A percentile compares a stretch with the other conserved stretches of the same genome.
Evolutionary conservation across 2,888 invertebrate genomes (phyloP).

Genomic region (Drosophila kokeensis): DNA sequence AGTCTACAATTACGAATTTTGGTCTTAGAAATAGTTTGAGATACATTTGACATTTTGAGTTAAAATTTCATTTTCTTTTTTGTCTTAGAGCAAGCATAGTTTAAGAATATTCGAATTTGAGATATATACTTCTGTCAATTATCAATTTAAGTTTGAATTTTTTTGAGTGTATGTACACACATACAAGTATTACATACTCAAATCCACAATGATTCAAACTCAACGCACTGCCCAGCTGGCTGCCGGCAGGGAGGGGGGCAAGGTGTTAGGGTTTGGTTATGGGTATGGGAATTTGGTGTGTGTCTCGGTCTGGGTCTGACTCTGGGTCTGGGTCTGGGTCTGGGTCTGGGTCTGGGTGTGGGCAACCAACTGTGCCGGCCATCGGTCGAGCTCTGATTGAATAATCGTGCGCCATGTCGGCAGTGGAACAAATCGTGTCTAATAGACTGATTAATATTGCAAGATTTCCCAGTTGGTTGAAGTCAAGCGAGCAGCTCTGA

Average conservation of each 20-base stretch:
- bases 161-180: background rate
- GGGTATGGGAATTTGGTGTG: constrained; percentile 1
- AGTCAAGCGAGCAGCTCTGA: constrained; percentile 57
- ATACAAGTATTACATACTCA: background rate
- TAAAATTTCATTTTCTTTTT: background rate
- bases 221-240: constrained; percentile 4
- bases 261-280: background rate
- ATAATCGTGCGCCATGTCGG: constrained; percentile 70
- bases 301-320: background rate
- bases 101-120: background rate
- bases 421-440: constrained; percentile 78
- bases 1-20: background rate
- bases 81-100: background rate
- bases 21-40: background rate
- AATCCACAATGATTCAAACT: constrained; percentile 6
- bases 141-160: background rate
- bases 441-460: constrained; percentile 82
- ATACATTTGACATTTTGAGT: background rate
- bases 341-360: background rate
- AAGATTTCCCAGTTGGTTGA: constrained; percentile 66
- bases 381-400: constrained; percentile 65
- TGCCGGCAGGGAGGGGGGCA: background rate
- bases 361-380: constrained; percentile 60
- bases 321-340: constrained; percentile 1
- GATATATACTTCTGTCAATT: background rate